Percentiles rank a stretch among this genome's conserved stretches.
Conservation (phyloP, 2,113 vertebrate species). For the Toxostoma redivivum region DNA sequence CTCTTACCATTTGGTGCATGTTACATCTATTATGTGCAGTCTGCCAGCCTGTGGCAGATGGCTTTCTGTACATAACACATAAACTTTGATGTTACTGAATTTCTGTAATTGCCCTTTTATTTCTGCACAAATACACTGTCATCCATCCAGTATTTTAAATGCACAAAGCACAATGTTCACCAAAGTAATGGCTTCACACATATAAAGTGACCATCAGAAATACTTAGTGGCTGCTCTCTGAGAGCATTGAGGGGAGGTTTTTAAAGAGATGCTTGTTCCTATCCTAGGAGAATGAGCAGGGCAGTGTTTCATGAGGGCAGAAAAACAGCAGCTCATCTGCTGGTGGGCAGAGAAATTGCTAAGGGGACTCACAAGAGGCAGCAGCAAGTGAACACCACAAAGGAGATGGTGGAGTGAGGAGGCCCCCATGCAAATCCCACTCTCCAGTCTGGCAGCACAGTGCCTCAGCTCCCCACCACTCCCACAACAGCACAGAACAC, state of each 20-base stretch:
- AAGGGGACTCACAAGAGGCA: neutral
- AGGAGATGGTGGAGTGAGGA: neutral
- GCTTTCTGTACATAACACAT: neutral
- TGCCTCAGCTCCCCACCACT: neutral
- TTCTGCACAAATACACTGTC: constrained; percentile 21
- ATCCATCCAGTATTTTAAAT: neutral
- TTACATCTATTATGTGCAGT: neutral
- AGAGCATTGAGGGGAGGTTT: neutral
- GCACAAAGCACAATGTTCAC: neutral
- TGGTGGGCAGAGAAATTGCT: neutral
- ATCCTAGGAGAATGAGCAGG: neutral
- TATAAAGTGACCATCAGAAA: neutral
- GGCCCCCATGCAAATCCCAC: neutral
- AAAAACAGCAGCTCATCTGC: neutral
- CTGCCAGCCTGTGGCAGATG: neutral
- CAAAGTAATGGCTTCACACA: neutral
- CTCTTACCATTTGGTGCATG: neutral
- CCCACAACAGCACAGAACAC: neutral
- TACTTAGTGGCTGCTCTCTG: neutral
- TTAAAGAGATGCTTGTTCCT: neutral
- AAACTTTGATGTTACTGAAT: neutral
- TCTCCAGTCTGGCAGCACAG: accelerated
- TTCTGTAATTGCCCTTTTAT: constrained; percentile 33
- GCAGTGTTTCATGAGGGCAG: neutral
- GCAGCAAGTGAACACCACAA: neutral